Base-by-base conservation (phyloP, 1,140 invertebrate species). In the Neodiprion fabricii region DNA sequence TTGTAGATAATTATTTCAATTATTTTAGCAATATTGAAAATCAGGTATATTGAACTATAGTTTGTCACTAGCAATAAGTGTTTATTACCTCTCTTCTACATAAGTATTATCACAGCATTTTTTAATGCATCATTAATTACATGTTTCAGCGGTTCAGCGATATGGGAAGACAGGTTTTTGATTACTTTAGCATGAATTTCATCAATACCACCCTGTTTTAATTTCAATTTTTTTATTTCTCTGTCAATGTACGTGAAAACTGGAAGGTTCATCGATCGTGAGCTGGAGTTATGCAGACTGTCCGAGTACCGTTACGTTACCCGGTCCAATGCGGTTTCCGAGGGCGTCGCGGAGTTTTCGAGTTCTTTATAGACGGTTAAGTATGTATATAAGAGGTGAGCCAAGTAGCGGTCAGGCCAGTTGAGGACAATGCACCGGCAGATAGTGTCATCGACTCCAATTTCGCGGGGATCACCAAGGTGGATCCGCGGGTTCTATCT, bases 91-190 rank as follows among this genome's bases (percentile, higher is more conserved):
- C 28, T 40, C 28, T 40, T 40, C 0, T 40, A 40, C 28, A 40
- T 40, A 40, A 5, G 28, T 40, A 40, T 40, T 40, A 40, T 40
- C 28, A 40, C 5, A 40, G 28, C 28, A 40, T 40, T 40, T 40
- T 40, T 4, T 40, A 40, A 40, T 17, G 50, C 11, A 48, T 48
- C n/a, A 48, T 72, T 72, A 72, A 72, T 48, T 11, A 72, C 50
- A 48, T 72, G 47, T n/a, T 10, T 49, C 5, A 72, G 48, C n/a
- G 71, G 48, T 48, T 72, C 48, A 12, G 48, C n/a, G 12, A 72
- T 72, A 72, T 47, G 50, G 10, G 40, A 12, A n/a, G 23, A 47
- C 1, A 23, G 12, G n/a, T 28, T 72, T 72, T 72, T 72, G 40
- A 72, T 48, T 12, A 12, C 11, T n/a, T 72, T 53, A 49, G 48